phyloP scores from a whole-genome alignment of 2,797 vertebrate species.

The Paratrypauchen microcephalus region DNA sequence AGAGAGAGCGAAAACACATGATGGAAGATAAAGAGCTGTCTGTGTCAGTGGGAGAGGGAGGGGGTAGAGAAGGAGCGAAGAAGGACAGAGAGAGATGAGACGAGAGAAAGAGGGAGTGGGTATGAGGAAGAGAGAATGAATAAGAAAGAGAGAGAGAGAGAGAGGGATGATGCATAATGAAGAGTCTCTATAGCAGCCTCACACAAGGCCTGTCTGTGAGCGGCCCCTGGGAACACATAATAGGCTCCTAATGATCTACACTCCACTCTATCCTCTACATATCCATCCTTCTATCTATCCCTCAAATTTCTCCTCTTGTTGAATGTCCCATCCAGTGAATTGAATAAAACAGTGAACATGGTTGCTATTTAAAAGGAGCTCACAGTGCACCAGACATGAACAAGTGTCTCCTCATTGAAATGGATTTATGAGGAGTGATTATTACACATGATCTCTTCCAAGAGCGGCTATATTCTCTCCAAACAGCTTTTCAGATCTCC shows the following conservation, averaged over 20 bases:
- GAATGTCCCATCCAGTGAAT: neutral
- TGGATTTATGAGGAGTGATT: no score
- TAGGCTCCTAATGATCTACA: constrained; percentile 59
- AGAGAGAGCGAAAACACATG: constrained; percentile 60
- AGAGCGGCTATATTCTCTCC: no score
- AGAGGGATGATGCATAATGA: constrained; percentile 36
- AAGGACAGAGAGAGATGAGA: constrained; percentile 8
- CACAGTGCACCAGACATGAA: neutral
- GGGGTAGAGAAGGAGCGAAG: constrained; percentile 27
- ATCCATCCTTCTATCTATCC: constrained; percentile 5
- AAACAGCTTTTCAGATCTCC: no score
- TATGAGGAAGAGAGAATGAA: no score
- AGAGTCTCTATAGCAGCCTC: constrained; percentile 55
- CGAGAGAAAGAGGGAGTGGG: no score
- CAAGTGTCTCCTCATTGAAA: no score
- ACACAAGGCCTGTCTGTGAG: constrained; percentile 66
- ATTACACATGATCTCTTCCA: no score
- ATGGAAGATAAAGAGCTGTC: constrained; percentile 73
- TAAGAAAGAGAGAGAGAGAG: no score
- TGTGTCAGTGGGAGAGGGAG: constrained; percentile 58
- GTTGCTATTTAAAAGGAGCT: neutral
- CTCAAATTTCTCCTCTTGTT: neutral
- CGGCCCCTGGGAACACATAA: constrained; percentile 51
- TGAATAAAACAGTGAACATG: neutral
- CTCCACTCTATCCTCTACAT: constrained; percentile 21